Conservation (phyloP, 2,113 vertebrate species). For the Heterotilapia buettikoferi region DNA sequence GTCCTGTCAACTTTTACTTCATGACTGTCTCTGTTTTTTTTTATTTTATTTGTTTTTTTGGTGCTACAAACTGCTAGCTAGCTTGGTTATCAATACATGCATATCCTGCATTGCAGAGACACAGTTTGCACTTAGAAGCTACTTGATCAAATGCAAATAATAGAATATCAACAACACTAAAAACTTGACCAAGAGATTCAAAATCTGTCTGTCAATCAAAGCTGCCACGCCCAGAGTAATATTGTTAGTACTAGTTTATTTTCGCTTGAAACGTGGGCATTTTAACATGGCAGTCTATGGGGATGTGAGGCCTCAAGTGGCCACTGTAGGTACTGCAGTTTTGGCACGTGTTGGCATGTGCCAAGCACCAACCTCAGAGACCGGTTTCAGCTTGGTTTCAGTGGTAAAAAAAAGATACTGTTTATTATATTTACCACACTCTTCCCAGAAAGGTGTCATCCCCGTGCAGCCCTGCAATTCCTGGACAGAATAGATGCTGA, state of each 20-base stretch:
- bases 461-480: background rate
- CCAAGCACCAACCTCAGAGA: background rate
- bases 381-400: background rate
- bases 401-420: background rate
- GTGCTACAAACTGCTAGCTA: background rate
- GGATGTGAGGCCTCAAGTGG: background rate
- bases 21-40: background rate
- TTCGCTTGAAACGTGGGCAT: background rate
- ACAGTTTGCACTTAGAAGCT: fast-evolving
- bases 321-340: background rate
- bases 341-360: background rate
- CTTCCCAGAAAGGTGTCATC: background rate
- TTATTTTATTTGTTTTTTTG: background rate
- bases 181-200: background rate
- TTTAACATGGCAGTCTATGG: background rate
- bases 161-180: background rate
- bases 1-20: background rate
- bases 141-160: background rate
- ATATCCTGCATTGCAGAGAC: background rate
- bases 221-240: fast-evolving
- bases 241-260: background rate
- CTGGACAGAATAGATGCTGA: background rate
- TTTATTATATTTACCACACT: background rate
- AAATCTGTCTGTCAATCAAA: background rate
- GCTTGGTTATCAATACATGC: background rate